Base-by-base conservation (phyloP, 2,113 vertebrate species). In the Oxyura jamaicensis region DNA sequence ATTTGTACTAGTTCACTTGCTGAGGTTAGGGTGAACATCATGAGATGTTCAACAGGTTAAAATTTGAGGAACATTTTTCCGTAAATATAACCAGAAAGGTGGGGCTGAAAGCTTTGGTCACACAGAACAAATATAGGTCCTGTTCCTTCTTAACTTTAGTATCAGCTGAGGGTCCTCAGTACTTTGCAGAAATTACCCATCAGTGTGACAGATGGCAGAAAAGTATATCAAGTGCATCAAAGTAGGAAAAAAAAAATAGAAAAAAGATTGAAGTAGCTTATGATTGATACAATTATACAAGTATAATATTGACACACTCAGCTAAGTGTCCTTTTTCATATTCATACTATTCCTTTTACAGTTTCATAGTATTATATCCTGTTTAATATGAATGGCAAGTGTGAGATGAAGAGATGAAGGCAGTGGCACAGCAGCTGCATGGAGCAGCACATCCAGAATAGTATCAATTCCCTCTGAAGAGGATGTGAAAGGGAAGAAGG, bases 121-220 rank as follows among this genome's bases (percentile, higher is more conserved):
- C 0, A 0, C 9, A 42, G 31, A 25, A 59, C 14, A 59, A 62
- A 79, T 7, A 55, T 31, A 28, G 6, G 7, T 14, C 17, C 25
- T 62, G n/a, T 13, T 67, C n/a, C 25, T 48, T 3, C 16, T 68
- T 35, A 7, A 7, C 22, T 29, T 6, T 16, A 67, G 8, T 4
- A 13, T 36, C 5, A 41, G 22, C 16, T 86, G 20, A 41, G 15
- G 26, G 14, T 25, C 59, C 56, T 66, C 53, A 80, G 21, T 9
- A 35, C 15, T 50, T 19, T 46, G 10, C 18, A 22, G 41, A 62
- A 66, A 28, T 44, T n/a, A 66, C 16, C 13, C 7, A 4, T 2
- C 3, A 63, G 59, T 3, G 25, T 8, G 21, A 33, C 1, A 3
- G 31, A 23, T 0, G 3, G 55, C 17, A 91, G 35, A 71, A 91